These are phyloP conservation scores for Micropterix aruncella DNA, from an alignment of 2,888 invertebrate species.

Conservation along the genomic window DNA sequence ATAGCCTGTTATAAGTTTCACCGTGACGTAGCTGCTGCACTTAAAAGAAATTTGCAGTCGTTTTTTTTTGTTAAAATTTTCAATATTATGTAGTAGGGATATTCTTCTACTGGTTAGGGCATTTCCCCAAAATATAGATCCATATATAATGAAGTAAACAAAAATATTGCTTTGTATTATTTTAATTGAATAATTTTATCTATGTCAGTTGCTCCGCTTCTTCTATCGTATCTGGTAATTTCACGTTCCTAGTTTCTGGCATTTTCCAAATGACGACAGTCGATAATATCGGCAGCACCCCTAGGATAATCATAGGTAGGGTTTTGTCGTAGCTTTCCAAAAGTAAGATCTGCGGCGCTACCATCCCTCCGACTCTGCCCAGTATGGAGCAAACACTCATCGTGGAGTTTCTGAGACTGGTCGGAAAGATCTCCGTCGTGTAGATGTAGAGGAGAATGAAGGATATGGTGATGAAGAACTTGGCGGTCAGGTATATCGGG, in stretches of 20 bases:
- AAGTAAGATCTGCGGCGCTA: constrained; percentile 42
- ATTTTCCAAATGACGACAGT: constrained; percentile 24
- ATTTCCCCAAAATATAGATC: too few species aligned
- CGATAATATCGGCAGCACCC: constrained; percentile 21
- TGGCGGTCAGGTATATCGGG: constrained; percentile 34
- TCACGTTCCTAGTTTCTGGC: constrained; percentile 27
- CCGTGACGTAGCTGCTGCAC: too few species aligned
- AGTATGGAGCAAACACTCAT: constrained; percentile 43
- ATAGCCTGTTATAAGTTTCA: too few species aligned
- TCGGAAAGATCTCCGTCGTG: constrained; percentile 44
- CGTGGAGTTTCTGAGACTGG: constrained; percentile 38
- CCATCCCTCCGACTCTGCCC: constrained; percentile 42
- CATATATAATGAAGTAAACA: too few species aligned
- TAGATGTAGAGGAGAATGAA: constrained; percentile 38
- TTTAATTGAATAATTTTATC: too few species aligned
- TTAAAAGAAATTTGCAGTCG: too few species aligned
- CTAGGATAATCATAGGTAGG: constrained; percentile 27
- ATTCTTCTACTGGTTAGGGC: too few species aligned
- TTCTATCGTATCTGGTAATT: constrained; percentile 26
- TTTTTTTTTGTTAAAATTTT: too few species aligned
- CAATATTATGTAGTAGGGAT: too few species aligned
- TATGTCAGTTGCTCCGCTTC: constrained; percentile 18
- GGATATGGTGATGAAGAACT: constrained; percentile 37
- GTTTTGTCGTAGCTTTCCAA: constrained; percentile 22
- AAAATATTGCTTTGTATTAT: too few species aligned